Evolutionary conservation across 2,797 vertebrate genomes (phyloP).

Genomic region (Cichlasoma orientale): DNA sequence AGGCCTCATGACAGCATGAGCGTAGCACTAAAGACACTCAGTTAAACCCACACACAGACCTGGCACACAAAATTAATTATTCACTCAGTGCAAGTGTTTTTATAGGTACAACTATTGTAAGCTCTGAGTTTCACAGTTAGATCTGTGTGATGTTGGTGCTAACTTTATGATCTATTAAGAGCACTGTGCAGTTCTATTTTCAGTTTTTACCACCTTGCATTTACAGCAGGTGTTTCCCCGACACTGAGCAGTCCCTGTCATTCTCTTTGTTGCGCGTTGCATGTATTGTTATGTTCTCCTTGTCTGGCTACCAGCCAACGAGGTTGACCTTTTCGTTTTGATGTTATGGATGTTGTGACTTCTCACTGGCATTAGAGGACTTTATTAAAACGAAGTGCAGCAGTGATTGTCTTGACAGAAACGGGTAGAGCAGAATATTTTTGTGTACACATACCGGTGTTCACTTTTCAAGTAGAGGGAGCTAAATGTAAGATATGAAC

Average conservation of each 20-base stretch:
- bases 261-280: background rate
- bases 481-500: background rate
- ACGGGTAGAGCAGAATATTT: no score
- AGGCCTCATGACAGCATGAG: background rate
- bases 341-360: background rate
- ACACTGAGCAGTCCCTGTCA: background rate
- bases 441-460: background rate
- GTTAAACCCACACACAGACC: background rate
- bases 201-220: background rate
- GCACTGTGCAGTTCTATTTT: no score
- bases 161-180: background rate
- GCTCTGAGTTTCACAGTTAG: background rate
- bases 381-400: background rate
- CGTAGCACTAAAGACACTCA: background rate
- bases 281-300: background rate
- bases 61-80: background rate
- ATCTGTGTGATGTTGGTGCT: background rate
- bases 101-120: slow-evolving; percentile 4
- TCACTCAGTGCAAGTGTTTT: slow-evolving; percentile 29
- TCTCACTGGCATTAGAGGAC: background rate
- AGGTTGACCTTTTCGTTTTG: background rate
- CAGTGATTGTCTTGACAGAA: background rate
- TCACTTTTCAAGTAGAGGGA: background rate
- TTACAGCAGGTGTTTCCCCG: background rate
- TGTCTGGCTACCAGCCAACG: background rate